phyloP scores from a whole-genome alignment of 2,888 invertebrate species.

The Belgica antarctica region DNA sequence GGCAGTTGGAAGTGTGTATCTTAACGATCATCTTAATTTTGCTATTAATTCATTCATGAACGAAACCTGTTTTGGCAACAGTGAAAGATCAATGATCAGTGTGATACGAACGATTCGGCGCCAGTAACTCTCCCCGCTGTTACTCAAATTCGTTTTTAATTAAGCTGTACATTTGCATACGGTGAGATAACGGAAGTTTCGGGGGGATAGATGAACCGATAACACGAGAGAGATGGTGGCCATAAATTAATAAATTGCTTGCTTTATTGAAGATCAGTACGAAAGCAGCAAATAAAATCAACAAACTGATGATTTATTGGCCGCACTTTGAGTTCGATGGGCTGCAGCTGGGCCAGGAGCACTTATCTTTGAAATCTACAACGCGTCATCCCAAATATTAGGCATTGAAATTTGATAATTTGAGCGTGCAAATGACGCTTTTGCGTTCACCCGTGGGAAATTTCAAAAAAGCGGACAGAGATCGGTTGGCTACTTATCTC shows the following conservation, averaged over 20 bases:
- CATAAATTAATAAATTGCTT: slow-evolving; percentile 31
- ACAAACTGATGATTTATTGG: slow-evolving; percentile 11
- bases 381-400: too few relatives aligned
- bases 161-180: slow-evolving; percentile 42
- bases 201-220: neutral
- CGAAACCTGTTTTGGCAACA: slow-evolving; percentile 15
- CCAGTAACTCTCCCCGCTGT: slow-evolving; percentile 40
- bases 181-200: slow-evolving; percentile 32
- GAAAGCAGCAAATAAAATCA: slow-evolving; percentile 17
- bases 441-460: neutral
- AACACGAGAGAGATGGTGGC: neutral
- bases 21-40: slow-evolving; percentile 39
- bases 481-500: too few relatives aligned
- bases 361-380: too few relatives aligned
- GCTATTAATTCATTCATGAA: slow-evolving; percentile 34
- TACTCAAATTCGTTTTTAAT: slow-evolving; percentile 43
- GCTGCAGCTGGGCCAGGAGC: too few relatives aligned
- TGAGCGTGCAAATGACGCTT: too few relatives aligned
- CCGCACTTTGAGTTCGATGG: too few relatives aligned
- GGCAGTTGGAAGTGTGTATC: slow-evolving; percentile 37
- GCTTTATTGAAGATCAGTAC: neutral
- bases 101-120: slow-evolving; percentile 35
- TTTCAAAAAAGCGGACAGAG: too few relatives aligned
- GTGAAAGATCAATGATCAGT: slow-evolving; percentile 38
- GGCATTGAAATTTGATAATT: too few relatives aligned